These are phyloP conservation scores for Brachionus angularis DNA, from an alignment of 1,140 invertebrate genomes.

Conservation along the genomic window DNA sequence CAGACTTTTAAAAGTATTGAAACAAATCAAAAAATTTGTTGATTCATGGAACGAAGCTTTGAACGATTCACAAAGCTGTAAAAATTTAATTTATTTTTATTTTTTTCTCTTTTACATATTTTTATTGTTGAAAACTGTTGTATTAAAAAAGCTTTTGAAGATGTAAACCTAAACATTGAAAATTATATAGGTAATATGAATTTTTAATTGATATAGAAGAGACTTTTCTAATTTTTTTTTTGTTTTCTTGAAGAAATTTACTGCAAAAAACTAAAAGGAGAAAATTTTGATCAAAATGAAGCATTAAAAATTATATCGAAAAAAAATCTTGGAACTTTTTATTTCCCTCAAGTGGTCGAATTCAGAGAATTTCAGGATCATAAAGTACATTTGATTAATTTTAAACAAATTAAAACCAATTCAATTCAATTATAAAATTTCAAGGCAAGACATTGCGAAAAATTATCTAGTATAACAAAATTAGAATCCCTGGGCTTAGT, in stretches of 20 bases:
- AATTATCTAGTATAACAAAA: constrained; percentile 25
- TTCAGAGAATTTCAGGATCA: constrained; percentile 42
- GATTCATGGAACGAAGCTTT: constrained; percentile 18
- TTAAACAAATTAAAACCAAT: not conserved
- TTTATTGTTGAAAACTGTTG: too few relatives aligned
- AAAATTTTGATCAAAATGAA: constrained; percentile 10
- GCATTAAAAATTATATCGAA: not conserved
- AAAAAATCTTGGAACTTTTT: constrained; percentile 5
- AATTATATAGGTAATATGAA: not conserved
- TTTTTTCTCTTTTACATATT: too few relatives aligned
- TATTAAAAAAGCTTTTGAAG: not conserved
- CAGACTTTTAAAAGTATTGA: constrained; percentile 4
- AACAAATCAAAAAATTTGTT: constrained; percentile 16
- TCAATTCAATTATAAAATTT: not conserved
- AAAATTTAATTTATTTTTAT: too few relatives aligned
- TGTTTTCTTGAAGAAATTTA: not conserved
- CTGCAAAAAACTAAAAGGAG: not conserved
- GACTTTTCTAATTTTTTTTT: too few relatives aligned
- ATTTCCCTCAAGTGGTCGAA: constrained; percentile 20
- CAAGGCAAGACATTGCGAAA: constrained; percentile 35
- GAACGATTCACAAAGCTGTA: constrained; percentile 15
- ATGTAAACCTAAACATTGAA: constrained; percentile 23
- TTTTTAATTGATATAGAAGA: too few relatives aligned
- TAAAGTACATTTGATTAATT: not conserved
- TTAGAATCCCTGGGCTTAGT: constrained; percentile 47